These are phyloP conservation scores for Cosmia pyralina DNA, from an alignment of 2,888 invertebrate species.

Conservation along the genomic window DNA sequence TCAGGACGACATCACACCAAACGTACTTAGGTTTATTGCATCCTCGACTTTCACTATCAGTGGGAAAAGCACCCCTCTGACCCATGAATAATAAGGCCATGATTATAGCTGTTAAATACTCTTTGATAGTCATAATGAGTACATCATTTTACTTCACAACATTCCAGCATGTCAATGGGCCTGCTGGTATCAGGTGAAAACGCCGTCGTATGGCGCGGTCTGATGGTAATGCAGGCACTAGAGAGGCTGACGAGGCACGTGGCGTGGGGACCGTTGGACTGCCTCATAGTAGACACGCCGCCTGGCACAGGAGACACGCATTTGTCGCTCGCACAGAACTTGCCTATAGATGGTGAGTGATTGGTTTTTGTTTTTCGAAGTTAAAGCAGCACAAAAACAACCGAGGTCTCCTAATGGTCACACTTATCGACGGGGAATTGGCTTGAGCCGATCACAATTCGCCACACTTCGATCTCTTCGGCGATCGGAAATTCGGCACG, in stretches of 20 bases:
- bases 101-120: background rate
- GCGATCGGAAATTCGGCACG: too few relatives aligned
- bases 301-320: slow-evolving; percentile 99
- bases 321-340: slow-evolving; percentile 96
- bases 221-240: slow-evolving; percentile 98
- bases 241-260: slow-evolving; percentile 96
- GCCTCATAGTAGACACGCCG: slow-evolving; percentile 97
- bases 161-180: slow-evolving; percentile 97
- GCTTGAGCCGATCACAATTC: too few relatives aligned
- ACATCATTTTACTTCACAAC: background rate
- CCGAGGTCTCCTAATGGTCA: too few relatives aligned
- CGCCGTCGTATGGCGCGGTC: slow-evolving; percentile 98
- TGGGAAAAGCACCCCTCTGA: background rate
- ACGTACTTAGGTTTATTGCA: background rate
- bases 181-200: slow-evolving; percentile 95
- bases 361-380: background rate
- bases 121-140: background rate
- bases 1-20: background rate
- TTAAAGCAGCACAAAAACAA: too few relatives aligned
- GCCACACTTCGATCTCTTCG: too few relatives aligned
- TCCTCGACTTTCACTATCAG: background rate
- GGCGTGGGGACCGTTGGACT: slow-evolving; percentile 96
- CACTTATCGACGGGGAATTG: too few relatives aligned
- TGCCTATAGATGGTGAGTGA: slow-evolving; percentile 93
- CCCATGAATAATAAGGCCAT: background rate